These are phyloP conservation scores for Polyergus mexicanus DNA, from an alignment of 1,140 invertebrate genomes.

Conservation along the genomic window DNA sequence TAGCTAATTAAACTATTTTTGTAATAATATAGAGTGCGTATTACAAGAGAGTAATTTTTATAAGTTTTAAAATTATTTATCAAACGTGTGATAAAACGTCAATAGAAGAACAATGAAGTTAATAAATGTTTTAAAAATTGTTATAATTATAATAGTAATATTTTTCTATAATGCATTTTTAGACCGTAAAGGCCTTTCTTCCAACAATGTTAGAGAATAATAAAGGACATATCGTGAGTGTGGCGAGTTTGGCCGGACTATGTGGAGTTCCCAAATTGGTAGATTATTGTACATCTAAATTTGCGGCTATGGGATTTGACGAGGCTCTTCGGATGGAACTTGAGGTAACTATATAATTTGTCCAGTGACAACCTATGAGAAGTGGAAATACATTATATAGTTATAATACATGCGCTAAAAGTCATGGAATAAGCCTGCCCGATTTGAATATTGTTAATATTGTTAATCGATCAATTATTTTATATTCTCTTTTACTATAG, in stretches of 20 bases:
- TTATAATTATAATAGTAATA: neutral
- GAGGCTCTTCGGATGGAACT: slow-evolving; percentile 94
- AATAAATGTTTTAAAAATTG: neutral
- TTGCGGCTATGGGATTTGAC: slow-evolving; percentile 97
- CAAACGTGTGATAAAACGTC: too few relatives aligned
- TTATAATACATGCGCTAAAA: too few relatives aligned
- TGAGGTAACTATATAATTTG: slow-evolving; percentile 81
- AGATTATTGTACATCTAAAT: slow-evolving; percentile 98
- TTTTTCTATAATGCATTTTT: slow-evolving; percentile 40
- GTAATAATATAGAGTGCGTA: neutral
- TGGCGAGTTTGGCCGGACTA: slow-evolving; percentile 97
- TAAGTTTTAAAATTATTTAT: slow-evolving; percentile 1
- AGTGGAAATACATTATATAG: neutral
- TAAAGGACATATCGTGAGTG: slow-evolving; percentile 97
- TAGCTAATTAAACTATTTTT: neutral
- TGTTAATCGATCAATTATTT: neutral
- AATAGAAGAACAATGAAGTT: neutral
- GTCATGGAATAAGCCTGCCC: too few relatives aligned
- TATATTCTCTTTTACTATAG: slow-evolving; percentile 10
- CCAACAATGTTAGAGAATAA: slow-evolving; percentile 97
- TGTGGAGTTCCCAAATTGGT: slow-evolving; percentile 93
- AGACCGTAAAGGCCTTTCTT: slow-evolving; percentile 94
- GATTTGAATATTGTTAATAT: too few relatives aligned
- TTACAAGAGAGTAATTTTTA: neutral
- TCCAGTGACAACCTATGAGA: neutral